These are phyloP conservation scores for Lasioglossum figueresi DNA, from an alignment of 2,888 invertebrate species.

Conservation along the genomic window DNA sequence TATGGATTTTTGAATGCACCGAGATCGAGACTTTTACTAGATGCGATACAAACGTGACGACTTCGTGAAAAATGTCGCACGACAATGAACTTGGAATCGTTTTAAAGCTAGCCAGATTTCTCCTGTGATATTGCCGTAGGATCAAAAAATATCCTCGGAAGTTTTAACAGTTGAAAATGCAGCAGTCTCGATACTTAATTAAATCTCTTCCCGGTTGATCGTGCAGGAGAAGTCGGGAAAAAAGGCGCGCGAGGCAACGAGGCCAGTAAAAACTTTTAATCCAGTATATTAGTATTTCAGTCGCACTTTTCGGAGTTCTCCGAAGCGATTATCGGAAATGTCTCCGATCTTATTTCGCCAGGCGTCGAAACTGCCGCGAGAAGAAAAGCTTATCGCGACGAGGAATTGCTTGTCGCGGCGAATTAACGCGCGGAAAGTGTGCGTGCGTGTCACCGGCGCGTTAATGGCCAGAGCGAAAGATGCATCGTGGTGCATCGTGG, in stretches of 20 bases:
- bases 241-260: too few species aligned
- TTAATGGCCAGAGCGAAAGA: constrained; percentile 67
- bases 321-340: constrained; percentile 28
- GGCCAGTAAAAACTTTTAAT: not conserved
- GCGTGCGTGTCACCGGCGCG: constrained; percentile 50
- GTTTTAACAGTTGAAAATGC: not conserved
- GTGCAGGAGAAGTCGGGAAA: not conserved
- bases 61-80: too few species aligned
- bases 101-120: not conserved
- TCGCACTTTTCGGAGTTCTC: not conserved
- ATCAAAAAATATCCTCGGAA: not conserved
- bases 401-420: constrained; percentile 61
- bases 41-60: too few species aligned
- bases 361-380: constrained; percentile 40
- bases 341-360: constrained; percentile 45
- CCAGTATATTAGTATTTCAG: not conserved
- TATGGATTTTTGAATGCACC: not conserved
- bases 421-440: constrained; percentile 66
- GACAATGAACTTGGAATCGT: too few species aligned
- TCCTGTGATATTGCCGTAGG: not conserved
- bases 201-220: not conserved
- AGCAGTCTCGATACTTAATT: not conserved
- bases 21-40: not conserved
- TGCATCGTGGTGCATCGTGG: constrained; percentile 10
- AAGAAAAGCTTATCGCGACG: constrained; percentile 27